Evolutionary conservation across 2,888 invertebrate species (phyloP).

Genomic region (Eurytoma adleriae): DNA sequence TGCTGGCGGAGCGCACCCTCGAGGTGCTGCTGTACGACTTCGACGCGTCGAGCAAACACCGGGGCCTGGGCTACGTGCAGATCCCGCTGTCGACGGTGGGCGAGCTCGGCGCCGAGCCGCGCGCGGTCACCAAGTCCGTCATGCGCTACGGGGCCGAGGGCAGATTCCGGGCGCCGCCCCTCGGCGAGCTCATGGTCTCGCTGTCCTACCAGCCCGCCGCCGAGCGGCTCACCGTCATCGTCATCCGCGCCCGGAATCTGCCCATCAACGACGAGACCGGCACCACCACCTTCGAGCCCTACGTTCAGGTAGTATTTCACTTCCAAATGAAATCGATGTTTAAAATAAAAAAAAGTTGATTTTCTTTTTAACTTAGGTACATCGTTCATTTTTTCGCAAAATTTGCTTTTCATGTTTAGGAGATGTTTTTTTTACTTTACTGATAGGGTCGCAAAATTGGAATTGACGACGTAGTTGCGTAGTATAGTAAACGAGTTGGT

Average conservation of each 20-base stretch:
- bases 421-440: no score
- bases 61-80: conserved; percentile 81
- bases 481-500: no score
- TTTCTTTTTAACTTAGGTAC: no score
- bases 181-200: conserved; percentile 80
- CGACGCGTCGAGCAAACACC: conserved; percentile 82
- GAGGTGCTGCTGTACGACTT: conserved; percentile 82
- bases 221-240: conserved; percentile 79
- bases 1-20: conserved; percentile 78
- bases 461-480: no score
- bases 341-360: no score
- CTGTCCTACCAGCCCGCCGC: conserved; percentile 79
- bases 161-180: conserved; percentile 76
- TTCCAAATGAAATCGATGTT: no score
- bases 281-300: conserved; percentile 75
- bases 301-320: conserved; percentile 74
- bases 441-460: no score
- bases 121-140: conserved; percentile 79
- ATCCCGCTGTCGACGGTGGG: conserved; percentile 78
- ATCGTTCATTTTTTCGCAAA: no score
- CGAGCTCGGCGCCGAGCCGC: conserved; percentile 78
- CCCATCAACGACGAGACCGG: conserved; percentile 65
- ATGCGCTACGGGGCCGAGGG: conserved; percentile 78
- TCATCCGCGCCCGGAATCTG: conserved; percentile 79
- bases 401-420: no score